phyloP scores from a whole-genome alignment of 2,888 invertebrate genomes.

The Mongoloraphidia duomilia region DNA sequence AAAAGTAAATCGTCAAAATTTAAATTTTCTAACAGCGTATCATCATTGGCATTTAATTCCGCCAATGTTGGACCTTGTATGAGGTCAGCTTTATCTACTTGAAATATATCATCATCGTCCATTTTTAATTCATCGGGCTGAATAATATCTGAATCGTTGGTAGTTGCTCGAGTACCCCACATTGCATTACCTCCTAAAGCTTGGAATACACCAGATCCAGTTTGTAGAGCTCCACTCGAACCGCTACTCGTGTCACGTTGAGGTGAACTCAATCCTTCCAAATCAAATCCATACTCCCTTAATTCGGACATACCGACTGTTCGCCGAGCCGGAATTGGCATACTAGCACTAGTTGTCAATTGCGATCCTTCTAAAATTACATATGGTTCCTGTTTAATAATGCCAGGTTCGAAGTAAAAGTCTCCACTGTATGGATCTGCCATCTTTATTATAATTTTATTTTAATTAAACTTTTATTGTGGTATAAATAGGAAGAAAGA shows the following conservation, averaged over 20 bases:
- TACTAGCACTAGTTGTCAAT: constrained; percentile 38
- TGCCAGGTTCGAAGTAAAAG: constrained; percentile 45
- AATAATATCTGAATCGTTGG: constrained; percentile 8
- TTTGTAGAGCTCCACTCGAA: constrained; percentile 24
- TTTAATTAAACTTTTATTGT: no score
- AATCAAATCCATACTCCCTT: constrained; percentile 38
- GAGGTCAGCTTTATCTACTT: constrained; percentile 75
- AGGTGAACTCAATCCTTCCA: constrained; percentile 41
- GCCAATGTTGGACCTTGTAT: constrained; percentile 73
- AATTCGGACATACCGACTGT: constrained; percentile 24
- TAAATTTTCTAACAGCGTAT: constrained; percentile 66
- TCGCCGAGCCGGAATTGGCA: constrained; percentile 41
- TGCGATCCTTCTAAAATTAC: constrained; percentile 21
- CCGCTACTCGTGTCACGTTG: constrained; percentile 29
- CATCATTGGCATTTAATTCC: constrained; percentile 74
- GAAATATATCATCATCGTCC: constrained; percentile 82
- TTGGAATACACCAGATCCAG: constrained; percentile 28
- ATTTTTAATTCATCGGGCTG: constrained; percentile 51
- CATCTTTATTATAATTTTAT: constrained; percentile 26
- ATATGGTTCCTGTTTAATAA: constrained; percentile 46
- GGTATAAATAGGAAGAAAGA: not conserved
- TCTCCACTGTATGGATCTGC: constrained; percentile 48
- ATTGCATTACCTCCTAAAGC: constrained; percentile 31
- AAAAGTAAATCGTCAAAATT: constrained; percentile 73
- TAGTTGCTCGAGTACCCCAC: constrained; percentile 28